Evolutionary conservation across 1,140 invertebrate species (phyloP), one percentile per base, ranked within the genome.

Genomic region (Trinorchestia longiramus): DNA sequence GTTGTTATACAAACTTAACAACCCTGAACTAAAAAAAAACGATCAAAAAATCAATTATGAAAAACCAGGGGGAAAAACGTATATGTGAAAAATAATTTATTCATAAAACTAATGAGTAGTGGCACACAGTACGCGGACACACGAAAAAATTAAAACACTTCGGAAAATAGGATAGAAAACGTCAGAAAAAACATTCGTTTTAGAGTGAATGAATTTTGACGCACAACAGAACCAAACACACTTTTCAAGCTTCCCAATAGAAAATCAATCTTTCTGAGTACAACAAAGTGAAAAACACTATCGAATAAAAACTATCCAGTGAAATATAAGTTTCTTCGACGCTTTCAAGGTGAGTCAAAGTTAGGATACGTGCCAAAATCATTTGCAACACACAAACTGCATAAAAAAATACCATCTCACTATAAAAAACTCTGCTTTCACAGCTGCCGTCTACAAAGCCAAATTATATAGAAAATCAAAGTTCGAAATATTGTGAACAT

Each of bases 341-440:
- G 92, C 6, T 94, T 45, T 47, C 92, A 94, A 44, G 44, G 44
- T 8, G 40, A 94, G 40, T 94, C 92, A 19, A 47, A 94, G 44
- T 43, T 94, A 19, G 92, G 92, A 94, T 94, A 94, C 44, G 92
- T 94, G 92, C 92, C 92, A 94, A 94, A 94, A 47, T n/a, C 43
- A 47, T 43, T n/a, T 43, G 44, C 43, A 28, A 40, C 43, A 43
- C 43, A 40, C 43, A 94, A 47, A 1, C 43, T 92, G 23, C 4
- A 43, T 92, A 44, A 8, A 43, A 94, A 94, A 94, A 4, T 94
- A 40, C 43, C 92, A 47, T 94, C 92, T 28, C 43, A 15, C 62
- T 19, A 11, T 77, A 77, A 77, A 28, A 77, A 11, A 1, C 15
- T 28, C 11, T 23, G 28, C 15, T 23, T 19, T 11, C 62, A 11